These are phyloP conservation scores for Drosophila lacicola DNA, from an alignment of 2,888 invertebrate species.

Conservation along the genomic window DNA sequence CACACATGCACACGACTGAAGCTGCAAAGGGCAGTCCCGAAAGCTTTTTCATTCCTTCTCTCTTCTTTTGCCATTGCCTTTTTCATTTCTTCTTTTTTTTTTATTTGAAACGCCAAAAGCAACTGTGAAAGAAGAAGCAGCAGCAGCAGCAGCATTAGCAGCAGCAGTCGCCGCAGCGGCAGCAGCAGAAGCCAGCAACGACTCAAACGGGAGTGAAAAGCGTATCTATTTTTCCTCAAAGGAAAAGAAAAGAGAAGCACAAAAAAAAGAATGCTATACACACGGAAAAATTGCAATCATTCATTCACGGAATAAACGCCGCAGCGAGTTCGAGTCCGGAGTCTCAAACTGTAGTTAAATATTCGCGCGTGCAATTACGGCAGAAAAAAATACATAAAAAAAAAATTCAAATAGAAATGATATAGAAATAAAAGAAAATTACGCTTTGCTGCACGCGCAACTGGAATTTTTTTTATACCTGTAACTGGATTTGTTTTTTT, in stretches of 20 bases:
- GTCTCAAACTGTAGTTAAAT: slow-evolving; percentile 37
- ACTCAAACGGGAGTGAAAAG: slow-evolving; percentile 54
- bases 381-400: slow-evolving; percentile 6
- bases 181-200: slow-evolving; percentile 52
- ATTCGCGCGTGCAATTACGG: slow-evolving; percentile 21
- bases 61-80: slow-evolving; percentile 11
- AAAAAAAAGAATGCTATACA: slow-evolving; percentile 77
- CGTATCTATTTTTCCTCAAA: slow-evolving; percentile 38
- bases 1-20: slow-evolving; percentile 27
- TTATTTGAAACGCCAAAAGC: slow-evolving; percentile 18
- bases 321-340: slow-evolving; percentile 44
- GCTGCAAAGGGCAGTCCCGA: slow-evolving; percentile 59
- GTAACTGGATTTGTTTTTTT: slow-evolving; percentile 19
- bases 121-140: slow-evolving; percentile 30
- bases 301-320: slow-evolving; percentile 74
- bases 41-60: slow-evolving; percentile 49
- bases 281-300: slow-evolving; percentile 81
- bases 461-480: slow-evolving; percentile 22
- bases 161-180: slow-evolving; percentile 33
- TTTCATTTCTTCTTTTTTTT: background rate
- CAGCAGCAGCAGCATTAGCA: slow-evolving; percentile 28
- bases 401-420: background rate
- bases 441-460: slow-evolving; percentile 13
- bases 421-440: slow-evolving; percentile 11
- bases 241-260: background rate